Conservation (phyloP, 2,113 vertebrate genomes). For the Henicopernis longicauda region DNA sequence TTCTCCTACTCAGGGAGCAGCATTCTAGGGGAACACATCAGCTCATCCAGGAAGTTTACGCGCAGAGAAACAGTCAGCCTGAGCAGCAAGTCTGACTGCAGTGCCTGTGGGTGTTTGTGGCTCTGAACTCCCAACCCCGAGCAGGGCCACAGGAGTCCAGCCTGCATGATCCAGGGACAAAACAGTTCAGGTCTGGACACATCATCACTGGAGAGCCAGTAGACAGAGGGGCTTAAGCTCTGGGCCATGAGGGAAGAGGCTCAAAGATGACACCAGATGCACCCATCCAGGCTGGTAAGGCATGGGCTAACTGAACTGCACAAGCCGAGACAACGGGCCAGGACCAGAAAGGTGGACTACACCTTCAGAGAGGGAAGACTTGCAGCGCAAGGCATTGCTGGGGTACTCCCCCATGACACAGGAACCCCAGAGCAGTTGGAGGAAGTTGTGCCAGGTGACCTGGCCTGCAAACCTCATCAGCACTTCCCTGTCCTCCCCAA, state of each 20-base stretch:
- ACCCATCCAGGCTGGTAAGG: neutral
- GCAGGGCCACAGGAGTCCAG: neutral
- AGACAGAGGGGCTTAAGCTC: neutral
- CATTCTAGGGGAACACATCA: neutral
- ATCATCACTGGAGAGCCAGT: neutral
- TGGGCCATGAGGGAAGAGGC: neutral
- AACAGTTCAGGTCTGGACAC: neutral
- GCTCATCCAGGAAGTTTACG: neutral
- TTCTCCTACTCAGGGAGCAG: neutral
- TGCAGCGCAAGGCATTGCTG: neutral
- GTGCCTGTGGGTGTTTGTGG: fast-evolving
- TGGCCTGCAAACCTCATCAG: neutral
- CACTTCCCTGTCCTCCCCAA: too few relatives aligned
- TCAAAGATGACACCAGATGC: neutral
- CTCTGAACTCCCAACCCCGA: neutral
- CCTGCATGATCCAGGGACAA: neutral
- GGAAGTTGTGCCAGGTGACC: neutral
- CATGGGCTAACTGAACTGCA: neutral
- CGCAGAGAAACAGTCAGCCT: neutral
- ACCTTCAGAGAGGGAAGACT: neutral
- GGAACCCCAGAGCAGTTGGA: neutral
- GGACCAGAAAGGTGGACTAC: neutral
- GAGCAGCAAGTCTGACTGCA: neutral
- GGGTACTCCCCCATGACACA: neutral
- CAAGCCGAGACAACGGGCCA: too few relatives aligned